Evolutionary conservation across 2,797 vertebrate genomes (phyloP).

Genomic region (Platalea minor): DNA sequence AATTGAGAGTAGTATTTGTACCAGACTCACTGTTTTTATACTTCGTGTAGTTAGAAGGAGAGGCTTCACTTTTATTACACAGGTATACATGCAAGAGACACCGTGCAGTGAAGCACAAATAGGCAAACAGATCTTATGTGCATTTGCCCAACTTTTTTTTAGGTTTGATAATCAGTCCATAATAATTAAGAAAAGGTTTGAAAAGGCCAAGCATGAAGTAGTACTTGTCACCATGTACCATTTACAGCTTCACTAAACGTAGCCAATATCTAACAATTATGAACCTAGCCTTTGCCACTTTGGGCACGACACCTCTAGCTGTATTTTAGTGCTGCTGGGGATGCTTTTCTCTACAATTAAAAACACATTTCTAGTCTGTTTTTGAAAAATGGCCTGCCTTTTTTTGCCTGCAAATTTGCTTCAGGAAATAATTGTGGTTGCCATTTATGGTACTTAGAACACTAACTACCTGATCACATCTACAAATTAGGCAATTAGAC

Average conservation of each 20-base stretch:
- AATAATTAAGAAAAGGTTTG: neutral
- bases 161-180: neutral
- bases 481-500: conserved; percentile 38
- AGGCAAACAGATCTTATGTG: neutral
- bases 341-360: conserved; percentile 36
- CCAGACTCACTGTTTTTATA: neutral
- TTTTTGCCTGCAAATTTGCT: neutral
- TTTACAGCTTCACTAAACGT: neutral
- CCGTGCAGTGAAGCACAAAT: rapidly evolving
- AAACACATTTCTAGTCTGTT: neutral
- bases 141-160: neutral
- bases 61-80: neutral
- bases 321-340: neutral
- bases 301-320: neutral
- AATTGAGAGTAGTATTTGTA: neutral
- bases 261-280: neutral
- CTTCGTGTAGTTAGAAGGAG: neutral
- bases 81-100: neutral
- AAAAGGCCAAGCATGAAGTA: neutral
- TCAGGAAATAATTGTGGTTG: conserved; percentile 23
- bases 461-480: conserved; percentile 9
- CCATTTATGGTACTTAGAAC: neutral
- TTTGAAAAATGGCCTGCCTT: neutral
- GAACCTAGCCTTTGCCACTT: neutral
- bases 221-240: neutral